phyloP scores from a whole-genome alignment of 1,140 invertebrate species.

The Leptinotarsa undecemlineata region DNA sequence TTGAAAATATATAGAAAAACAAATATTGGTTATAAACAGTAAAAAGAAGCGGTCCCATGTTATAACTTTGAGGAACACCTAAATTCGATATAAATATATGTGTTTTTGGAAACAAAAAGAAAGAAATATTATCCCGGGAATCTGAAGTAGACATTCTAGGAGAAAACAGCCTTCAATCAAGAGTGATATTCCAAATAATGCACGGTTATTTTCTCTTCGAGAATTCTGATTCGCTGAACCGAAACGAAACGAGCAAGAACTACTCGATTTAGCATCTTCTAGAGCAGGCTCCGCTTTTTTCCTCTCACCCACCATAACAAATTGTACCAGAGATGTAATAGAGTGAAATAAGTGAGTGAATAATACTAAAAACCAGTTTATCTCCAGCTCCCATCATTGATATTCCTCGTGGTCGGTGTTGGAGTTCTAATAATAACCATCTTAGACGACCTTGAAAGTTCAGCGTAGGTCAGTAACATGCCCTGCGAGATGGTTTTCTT shows the following conservation, averaged over 20 bases:
- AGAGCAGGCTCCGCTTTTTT: not conserved
- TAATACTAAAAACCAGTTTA: conserved; percentile 36
- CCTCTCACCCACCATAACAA: conserved; percentile 27
- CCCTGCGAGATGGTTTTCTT: conserved; percentile 26
- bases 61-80: too few relatives aligned
- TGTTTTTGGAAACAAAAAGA: too few relatives aligned
- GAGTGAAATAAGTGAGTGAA: conserved; percentile 32
- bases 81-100: too few relatives aligned
- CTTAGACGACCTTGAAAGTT: conserved; percentile 45
- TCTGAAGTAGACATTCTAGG: too few relatives aligned
- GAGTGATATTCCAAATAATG: not conserved
- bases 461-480: conserved; percentile 43
- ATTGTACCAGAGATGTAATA: conserved; percentile 32
- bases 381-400: conserved; percentile 25
- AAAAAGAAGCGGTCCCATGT: too few relatives aligned
- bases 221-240: not conserved
- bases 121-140: too few relatives aligned
- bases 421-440: conserved; percentile 41
- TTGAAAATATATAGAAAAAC: too few relatives aligned
- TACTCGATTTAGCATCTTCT: not conserved
- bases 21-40: too few relatives aligned
- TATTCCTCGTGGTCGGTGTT: conserved; percentile 33
- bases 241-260: not conserved
- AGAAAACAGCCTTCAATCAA: too few relatives aligned
- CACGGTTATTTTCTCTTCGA: not conserved